Evolutionary conservation across 2,888 invertebrate species (phyloP), one percentile per base, ranked within the genome.

Genomic region (Lingula anatina): DNA sequence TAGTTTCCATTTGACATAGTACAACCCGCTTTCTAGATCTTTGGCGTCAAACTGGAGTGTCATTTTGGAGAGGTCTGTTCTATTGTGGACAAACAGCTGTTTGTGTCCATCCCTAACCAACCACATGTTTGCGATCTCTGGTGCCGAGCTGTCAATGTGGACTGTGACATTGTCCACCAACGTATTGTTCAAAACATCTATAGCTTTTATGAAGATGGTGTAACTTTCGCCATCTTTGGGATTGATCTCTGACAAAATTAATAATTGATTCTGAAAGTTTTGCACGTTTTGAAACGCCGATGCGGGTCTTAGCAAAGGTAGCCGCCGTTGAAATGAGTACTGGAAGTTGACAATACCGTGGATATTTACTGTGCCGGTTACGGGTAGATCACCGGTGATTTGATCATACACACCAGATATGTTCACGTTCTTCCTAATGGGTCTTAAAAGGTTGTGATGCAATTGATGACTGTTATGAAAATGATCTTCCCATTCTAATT

Each of bases 11-110:
- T 57, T 43, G 0, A 64, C 44, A 7, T 40, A 44, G 12, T 36
- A 35, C 9, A 64, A 44, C 9, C 64, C 62, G 45, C 64, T 62
- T 49, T 64, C 61, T 7, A 47, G 46, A 48, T 64, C 64, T 25
- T n/a, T n/a, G n/a, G n/a, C n/a, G n/a, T n/a, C n/a, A n/a, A n/a
- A n/a, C n/a, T n/a, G n/a, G n/a, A n/a, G n/a, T n/a, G n/a, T n/a
- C n/a, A n/a, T n/a, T n/a, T n/a, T n/a, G n/a, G n/a, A n/a, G n/a
- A n/a, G n/a, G 51, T 63, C 63, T 5, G 46, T 56, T 5, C 47
- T 46, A 23, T 54, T 49, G 40, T 63, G 61, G 12, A 60, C 60
- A 44, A 47, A 57, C 18, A 64, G 27, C 27, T 36, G 42, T 21
- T 51, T 38, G 7, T 38, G n/a, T n/a, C n/a, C n/a, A n/a, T n/a